Percentiles rank a stretch among this genome's conserved stretches.
Evolutionary conservation across 2,113 vertebrate species (phyloP).

Genomic region (Muntiacus reevesi): DNA sequence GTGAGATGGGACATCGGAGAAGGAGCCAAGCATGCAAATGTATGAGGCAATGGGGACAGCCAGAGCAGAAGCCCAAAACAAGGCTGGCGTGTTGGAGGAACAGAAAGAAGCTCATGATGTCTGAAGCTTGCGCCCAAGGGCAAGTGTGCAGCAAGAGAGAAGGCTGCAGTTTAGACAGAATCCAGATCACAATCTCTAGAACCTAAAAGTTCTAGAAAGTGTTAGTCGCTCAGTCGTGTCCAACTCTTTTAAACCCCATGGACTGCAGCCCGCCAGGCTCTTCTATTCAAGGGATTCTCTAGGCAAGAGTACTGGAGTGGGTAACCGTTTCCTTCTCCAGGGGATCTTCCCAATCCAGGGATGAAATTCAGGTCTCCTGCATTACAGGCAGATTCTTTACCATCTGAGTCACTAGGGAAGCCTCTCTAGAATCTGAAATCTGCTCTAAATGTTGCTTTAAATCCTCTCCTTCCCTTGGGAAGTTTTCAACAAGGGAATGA

Average conservation of each 20-base stretch:
- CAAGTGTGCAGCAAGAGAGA: rapidly evolving
- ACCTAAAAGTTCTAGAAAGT: background rate
- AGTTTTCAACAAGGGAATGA: background rate
- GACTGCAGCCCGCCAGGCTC: background rate
- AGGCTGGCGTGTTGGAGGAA: background rate
- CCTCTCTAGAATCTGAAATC: background rate
- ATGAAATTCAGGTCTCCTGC: background rate
- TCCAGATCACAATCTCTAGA: background rate
- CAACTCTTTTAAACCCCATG: background rate
- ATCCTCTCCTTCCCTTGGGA: background rate
- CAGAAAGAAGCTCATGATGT: background rate
- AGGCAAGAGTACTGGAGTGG: background rate
- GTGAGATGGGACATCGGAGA: background rate
- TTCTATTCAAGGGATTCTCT: background rate
- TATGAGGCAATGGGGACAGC: rapidly evolving
- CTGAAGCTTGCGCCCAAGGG: background rate
- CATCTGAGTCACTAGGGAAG: background rate
- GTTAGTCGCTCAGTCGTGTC: background rate
- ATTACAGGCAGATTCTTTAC: background rate
- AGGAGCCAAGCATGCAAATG: background rate
- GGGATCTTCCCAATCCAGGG: background rate
- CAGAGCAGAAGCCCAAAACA: background rate
- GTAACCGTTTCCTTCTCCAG: background rate
- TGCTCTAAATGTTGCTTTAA: background rate
- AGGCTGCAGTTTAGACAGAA: background rate